phyloP scores from a whole-genome alignment of 2,113 vertebrate genomes.

The Heterocephalus glaber region DNA sequence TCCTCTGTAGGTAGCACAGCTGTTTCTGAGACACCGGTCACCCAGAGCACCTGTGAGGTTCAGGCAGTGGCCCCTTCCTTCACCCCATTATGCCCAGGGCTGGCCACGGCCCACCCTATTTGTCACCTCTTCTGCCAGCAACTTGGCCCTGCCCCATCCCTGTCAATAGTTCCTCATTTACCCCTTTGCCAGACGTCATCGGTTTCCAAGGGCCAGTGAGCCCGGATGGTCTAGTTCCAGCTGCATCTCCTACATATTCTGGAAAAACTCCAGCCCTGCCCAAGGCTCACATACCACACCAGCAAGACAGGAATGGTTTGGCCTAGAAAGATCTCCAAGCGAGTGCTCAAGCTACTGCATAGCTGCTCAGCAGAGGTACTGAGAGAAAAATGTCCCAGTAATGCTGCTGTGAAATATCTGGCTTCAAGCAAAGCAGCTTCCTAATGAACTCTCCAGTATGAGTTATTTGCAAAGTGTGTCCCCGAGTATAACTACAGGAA shows the following conservation, averaged over 20 bases:
- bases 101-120: not conserved
- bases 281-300: not conserved
- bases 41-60: not conserved
- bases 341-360: not conserved
- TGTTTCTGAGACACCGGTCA: not conserved
- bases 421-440: not conserved
- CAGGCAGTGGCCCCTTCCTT: not conserved
- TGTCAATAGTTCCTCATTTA: accelerated
- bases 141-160: not conserved
- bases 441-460: conserved; percentile 7
- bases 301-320: not conserved
- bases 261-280: not conserved
- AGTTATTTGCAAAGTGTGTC: not conserved
- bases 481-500: conserved; percentile 41
- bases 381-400: not conserved
- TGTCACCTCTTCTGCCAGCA: not conserved
- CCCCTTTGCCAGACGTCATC: not conserved
- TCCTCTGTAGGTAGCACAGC: not conserved
- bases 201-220: not conserved
- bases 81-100: not conserved
- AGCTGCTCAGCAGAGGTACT: not conserved
- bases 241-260: not conserved
- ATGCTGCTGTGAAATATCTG: not conserved
- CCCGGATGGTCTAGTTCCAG: not conserved
- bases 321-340: not conserved